Percentiles rank a stretch among this genome's conserved stretches.
phyloP scores from a whole-genome alignment of 2,113 vertebrate genomes.

The Marcusenius ussheri region DNA sequence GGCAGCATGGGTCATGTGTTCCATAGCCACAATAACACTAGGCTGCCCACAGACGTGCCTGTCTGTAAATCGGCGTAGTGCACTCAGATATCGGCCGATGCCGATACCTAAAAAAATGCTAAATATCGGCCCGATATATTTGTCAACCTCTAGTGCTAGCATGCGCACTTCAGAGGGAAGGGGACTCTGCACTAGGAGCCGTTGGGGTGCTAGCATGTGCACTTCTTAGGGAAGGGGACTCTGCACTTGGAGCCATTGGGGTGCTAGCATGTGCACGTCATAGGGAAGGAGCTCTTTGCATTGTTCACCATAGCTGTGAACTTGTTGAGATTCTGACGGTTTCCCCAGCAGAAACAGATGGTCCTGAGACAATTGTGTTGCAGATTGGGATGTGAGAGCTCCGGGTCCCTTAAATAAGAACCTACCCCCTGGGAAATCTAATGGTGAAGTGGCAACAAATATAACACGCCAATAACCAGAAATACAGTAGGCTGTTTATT shows the following conservation, averaged over 20 bases:
- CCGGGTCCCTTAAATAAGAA: constrained; percentile 42
- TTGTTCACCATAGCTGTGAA: constrained; percentile 34
- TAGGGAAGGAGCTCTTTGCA: constrained; percentile 36
- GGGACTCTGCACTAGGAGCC: constrained; percentile 32
- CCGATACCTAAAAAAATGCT: no score
- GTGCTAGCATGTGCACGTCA: constrained; percentile 10
- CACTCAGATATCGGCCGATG: no score
- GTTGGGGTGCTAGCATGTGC: not conserved
- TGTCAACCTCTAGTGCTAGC: not conserved
- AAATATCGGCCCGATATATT: no score
- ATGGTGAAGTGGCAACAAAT: constrained; percentile 36
- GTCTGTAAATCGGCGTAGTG: no score
- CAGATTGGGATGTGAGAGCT: constrained; percentile 39
- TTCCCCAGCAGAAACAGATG: constrained; percentile 36
- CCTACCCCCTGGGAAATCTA: constrained; percentile 60
- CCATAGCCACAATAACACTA: no score
- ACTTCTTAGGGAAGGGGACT: constrained; percentile 23
- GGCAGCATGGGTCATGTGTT: no score
- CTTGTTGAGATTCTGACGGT: constrained; percentile 35
- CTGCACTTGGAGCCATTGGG: constrained; percentile 29
- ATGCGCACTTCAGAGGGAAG: constrained; percentile 15
- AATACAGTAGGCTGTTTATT: constrained; percentile 32
- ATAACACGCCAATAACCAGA: constrained; percentile 36
- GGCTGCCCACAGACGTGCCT: no score
- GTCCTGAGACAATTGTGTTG: constrained; percentile 40